Evolutionary conservation across 2,113 vertebrate genomes (phyloP).

Genomic region (Protobothrops mucrosquamatus): DNA sequence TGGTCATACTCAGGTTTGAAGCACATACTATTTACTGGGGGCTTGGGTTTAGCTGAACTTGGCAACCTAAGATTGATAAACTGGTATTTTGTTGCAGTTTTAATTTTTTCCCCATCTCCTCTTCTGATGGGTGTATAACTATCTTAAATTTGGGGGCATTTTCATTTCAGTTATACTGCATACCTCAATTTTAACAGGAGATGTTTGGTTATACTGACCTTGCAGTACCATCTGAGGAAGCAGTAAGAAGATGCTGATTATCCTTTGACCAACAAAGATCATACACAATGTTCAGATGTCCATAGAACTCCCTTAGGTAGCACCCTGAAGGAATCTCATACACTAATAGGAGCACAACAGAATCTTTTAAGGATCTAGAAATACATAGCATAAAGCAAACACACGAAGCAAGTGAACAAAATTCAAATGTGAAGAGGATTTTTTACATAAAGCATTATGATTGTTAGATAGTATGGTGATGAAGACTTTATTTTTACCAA

Average conservation of each 20-base stretch:
- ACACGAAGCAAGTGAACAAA: constrained; percentile 4
- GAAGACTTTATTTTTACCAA: constrained; percentile 2
- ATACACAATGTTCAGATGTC: constrained; percentile 95
- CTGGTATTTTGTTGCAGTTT: background rate
- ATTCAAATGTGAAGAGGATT: constrained; percentile 24
- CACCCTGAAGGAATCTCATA: constrained; percentile 95
- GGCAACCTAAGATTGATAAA: background rate
- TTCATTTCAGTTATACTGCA: background rate
- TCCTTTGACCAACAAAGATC: constrained; percentile 95
- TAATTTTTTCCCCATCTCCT: background rate
- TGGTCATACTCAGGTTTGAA: background rate
- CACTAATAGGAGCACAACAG: constrained; percentile 71
- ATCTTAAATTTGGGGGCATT: background rate
- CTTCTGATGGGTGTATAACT: background rate
- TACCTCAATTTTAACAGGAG: background rate
- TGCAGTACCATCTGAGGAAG: constrained; percentile 94
- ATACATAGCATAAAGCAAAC: constrained; percentile 7
- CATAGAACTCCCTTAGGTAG: constrained; percentile 84
- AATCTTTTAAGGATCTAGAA: constrained; percentile 1
- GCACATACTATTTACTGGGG: background rate
- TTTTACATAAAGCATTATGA: background rate
- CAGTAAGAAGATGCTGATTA: constrained; percentile 81
- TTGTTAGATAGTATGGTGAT: background rate
- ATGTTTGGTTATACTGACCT: constrained; percentile 73
- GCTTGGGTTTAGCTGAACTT: background rate